Evolutionary conservation across 2,113 vertebrate species (phyloP).

Genomic region (Protomyctophum bolini): DNA sequence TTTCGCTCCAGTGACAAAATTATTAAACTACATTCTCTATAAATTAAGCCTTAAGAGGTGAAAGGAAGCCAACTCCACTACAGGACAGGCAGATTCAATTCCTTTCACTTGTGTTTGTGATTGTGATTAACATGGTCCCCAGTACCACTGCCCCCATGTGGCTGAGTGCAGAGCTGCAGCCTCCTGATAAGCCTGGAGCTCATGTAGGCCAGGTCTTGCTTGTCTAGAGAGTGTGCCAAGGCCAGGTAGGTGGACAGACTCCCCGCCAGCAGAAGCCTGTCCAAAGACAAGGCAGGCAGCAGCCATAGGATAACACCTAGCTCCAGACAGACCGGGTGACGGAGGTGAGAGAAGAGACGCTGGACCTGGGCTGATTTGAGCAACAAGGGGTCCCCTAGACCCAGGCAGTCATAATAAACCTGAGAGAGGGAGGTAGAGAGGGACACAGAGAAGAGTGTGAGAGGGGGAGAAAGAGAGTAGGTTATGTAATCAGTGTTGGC

Average conservation of each 20-base stretch:
- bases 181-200: slow-evolving; percentile 81
- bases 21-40: too few relatives aligned
- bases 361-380: slow-evolving; percentile 81
- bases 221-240: slow-evolving; percentile 86
- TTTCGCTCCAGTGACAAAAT: too few relatives aligned
- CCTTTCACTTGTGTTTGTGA: slow-evolving; percentile 65
- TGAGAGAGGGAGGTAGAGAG: slow-evolving; percentile 43
- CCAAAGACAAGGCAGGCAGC: slow-evolving; percentile 84
- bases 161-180: slow-evolving; percentile 76
- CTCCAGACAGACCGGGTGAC: slow-evolving; percentile 90
- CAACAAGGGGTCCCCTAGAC: slow-evolving; percentile 84
- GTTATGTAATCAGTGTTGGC: too few relatives aligned
- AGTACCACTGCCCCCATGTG: slow-evolving; percentile 38
- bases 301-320: slow-evolving; percentile 86
- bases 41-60: too few relatives aligned
- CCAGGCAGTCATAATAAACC: slow-evolving; percentile 88
- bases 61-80: neutral
- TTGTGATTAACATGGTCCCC: slow-evolving; percentile 2
- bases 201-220: slow-evolving; percentile 86
- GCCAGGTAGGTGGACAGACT: slow-evolving; percentile 83
- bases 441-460: neutral
- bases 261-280: slow-evolving; percentile 84
- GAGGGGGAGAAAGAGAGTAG: neutral
- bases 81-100: neutral
- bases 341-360: slow-evolving; percentile 85